Percentiles rank a stretch among this genome's conserved stretches.
phyloP scores from a whole-genome alignment of 2,888 invertebrate genomes.

The Trachelus iudaicus region DNA sequence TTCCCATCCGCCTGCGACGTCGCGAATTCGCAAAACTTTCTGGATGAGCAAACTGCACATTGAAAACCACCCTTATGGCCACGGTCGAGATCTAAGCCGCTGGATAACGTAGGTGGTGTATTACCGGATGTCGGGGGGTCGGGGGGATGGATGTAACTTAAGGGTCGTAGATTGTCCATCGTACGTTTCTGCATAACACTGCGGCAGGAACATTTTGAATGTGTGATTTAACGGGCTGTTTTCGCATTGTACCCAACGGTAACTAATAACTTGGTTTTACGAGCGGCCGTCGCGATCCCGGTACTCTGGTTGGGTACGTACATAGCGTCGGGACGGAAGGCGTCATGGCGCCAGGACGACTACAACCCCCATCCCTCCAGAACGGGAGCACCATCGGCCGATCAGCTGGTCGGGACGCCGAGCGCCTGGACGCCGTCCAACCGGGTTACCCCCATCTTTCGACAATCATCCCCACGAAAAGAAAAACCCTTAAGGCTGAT shows the following conservation, averaged over 20 bases:
- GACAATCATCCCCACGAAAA: slow-evolving; percentile 4
- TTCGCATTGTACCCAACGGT: slow-evolving; percentile 47
- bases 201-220: slow-evolving; percentile 11
- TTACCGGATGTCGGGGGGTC: background rate
- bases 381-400: slow-evolving; percentile 34
- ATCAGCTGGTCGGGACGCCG: slow-evolving; percentile 56
- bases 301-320: background rate
- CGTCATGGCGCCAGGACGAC: slow-evolving; percentile 58
- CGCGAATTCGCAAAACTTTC: background rate
- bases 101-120: background rate
- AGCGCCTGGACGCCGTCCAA: slow-evolving; percentile 61
- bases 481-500: slow-evolving; percentile 2
- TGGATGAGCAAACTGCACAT: background rate
- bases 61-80: background rate
- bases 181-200: background rate
- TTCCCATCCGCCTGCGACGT: background rate
- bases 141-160: background rate
- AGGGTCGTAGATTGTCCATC: background rate
- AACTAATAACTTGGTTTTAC: slow-evolving; percentile 61
- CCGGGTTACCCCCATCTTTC: slow-evolving; percentile 55
- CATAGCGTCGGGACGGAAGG: slow-evolving; percentile 19
- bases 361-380: slow-evolving; percentile 41
- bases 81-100: background rate
- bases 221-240: slow-evolving; percentile 57
- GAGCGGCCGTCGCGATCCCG: slow-evolving; percentile 42